Percentiles rank a stretch among this genome's conserved stretches.
Evolutionary conservation across 2,797 vertebrate species (phyloP).

Genomic region (Molossus molossus): DNA sequence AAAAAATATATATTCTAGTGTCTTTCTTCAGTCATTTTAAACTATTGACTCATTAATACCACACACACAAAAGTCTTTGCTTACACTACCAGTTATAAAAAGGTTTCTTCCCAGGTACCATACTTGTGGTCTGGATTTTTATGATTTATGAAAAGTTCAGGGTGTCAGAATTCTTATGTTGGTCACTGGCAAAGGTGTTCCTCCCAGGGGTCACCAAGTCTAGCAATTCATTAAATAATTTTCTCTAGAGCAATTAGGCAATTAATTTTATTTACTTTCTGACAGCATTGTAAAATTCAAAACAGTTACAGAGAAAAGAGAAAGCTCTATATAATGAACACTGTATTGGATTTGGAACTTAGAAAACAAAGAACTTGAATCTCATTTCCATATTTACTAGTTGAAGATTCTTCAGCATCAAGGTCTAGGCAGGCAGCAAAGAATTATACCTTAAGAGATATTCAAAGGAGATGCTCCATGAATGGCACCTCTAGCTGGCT

Average conservation of each 20-base stretch:
- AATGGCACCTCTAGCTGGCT: not conserved
- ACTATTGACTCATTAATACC: not conserved
- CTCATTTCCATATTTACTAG: not conserved
- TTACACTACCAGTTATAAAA: not conserved
- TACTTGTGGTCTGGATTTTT: not conserved
- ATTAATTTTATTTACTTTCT: conserved; percentile 20
- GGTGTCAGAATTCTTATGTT: not conserved
- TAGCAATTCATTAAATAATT: not conserved
- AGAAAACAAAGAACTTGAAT: not conserved
- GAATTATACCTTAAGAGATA: not conserved
- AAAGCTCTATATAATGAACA: not conserved
- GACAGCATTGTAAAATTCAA: not conserved
- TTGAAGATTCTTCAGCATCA: not conserved
- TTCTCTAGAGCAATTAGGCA: not conserved
- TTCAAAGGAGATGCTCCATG: not conserved
- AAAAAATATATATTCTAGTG: not conserved
- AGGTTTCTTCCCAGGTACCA: not conserved
- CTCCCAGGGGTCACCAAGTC: not conserved
- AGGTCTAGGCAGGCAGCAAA: not conserved
- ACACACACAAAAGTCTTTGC: not conserved
- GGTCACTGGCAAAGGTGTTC: not conserved
- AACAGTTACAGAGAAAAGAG: not conserved
- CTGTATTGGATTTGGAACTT: not conserved
- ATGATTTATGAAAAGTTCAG: not conserved
- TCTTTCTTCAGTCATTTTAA: not conserved